A percentile compares a stretch with the other conserved stretches of the same genome.
phyloP scores from a whole-genome alignment of 2,113 vertebrate genomes.

The Tragelaphus strepsiceros region DNA sequence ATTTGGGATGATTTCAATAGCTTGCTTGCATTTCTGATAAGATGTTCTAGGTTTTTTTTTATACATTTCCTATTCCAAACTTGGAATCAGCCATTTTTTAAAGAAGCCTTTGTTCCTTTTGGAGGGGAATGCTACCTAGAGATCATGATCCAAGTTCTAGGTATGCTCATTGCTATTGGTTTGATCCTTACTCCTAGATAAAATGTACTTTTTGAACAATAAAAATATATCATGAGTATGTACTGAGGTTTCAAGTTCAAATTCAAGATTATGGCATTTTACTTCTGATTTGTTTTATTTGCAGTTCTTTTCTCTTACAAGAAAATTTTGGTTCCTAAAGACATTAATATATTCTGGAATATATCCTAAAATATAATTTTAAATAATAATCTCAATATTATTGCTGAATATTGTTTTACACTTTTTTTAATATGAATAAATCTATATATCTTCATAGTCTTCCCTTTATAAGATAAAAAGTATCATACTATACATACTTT shows the following conservation, averaged over 20 bases:
- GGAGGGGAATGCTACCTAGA: not conserved
- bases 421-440: not conserved
- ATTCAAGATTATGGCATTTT: not conserved
- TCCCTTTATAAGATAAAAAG: not conserved
- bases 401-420: not conserved
- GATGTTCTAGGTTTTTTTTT: not conserved
- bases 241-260: not conserved
- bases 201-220: conserved; percentile 12
- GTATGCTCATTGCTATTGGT: not conserved
- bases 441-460: not conserved
- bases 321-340: not conserved
- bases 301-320: not conserved
- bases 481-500: not conserved
- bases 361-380: not conserved
- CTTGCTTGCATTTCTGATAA: not conserved
- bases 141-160: not conserved
- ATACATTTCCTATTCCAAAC: not conserved
- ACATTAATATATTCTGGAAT: not conserved
- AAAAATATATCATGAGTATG: not conserved
- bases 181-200: not conserved
- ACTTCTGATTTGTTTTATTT: not conserved
- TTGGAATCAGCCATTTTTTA: not conserved
- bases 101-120: not conserved
- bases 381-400: conserved; percentile 19
- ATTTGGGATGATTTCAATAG: not conserved